Percentiles rank a stretch among this genome's conserved stretches.
These are phyloP conservation scores for Clarias gariepinus DNA, from an alignment of 2,113 vertebrate genomes.

Conservation along the genomic window DNA sequence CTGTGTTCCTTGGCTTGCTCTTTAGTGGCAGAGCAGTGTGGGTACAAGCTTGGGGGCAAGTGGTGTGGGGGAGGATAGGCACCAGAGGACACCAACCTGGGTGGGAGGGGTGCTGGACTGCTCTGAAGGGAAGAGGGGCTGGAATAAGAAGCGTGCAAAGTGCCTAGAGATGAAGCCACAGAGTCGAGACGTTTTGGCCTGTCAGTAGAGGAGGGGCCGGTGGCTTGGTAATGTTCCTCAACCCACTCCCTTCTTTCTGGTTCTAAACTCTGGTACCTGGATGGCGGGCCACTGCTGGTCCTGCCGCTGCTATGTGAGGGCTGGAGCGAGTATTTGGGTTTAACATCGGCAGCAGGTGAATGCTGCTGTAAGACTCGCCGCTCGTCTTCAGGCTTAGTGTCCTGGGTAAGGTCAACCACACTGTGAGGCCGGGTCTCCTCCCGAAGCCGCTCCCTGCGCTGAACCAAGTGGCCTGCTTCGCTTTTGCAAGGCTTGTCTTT, in stretches of 20 bases:
- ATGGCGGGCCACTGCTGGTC: conserved; percentile 48
- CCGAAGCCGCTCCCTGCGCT: conserved; percentile 73
- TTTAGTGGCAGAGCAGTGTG: conserved; percentile 76
- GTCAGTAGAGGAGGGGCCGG: conserved; percentile 57
- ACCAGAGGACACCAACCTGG: conserved; percentile 54
- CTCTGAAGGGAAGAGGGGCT: conserved; percentile 74
- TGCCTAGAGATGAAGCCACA: conserved; percentile 67
- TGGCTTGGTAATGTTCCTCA: conserved; percentile 74
- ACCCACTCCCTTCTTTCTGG: conserved; percentile 72
- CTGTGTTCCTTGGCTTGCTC: conserved; percentile 87
- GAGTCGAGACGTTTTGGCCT: conserved; percentile 77
- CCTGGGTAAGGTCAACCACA: conserved; percentile 81
- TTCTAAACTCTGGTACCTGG: conserved; percentile 74
- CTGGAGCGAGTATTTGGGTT: conserved; percentile 75
- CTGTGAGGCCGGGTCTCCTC: conserved; percentile 74
- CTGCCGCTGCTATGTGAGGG: conserved; percentile 75
- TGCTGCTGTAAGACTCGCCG: conserved; percentile 75
- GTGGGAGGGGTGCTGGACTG: conserved; percentile 58
- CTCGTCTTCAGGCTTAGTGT: conserved; percentile 78
- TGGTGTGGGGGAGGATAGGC: conserved; percentile 71
- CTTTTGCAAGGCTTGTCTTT: conserved; percentile 74
- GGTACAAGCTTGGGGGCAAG: conserved; percentile 74
- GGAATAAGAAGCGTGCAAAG: conserved; percentile 77
- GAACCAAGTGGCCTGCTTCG: conserved; percentile 65
- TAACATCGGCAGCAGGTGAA: conserved; percentile 67